Evolutionary conservation across 2,113 vertebrate species (phyloP).

Genomic region (Narcine bancroftii): DNA sequence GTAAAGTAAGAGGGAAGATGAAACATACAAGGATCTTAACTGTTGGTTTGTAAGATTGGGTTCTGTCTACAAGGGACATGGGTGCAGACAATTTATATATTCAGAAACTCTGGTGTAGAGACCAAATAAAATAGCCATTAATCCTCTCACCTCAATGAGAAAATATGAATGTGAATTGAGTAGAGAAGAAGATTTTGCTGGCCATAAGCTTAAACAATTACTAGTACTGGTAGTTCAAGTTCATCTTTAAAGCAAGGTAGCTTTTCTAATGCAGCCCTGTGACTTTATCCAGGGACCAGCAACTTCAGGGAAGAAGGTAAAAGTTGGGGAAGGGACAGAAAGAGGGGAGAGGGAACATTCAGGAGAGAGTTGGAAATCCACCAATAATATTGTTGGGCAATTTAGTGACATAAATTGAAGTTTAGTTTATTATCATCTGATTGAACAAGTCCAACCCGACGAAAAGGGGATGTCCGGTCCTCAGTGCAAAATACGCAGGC

Average conservation of each 20-base stretch:
- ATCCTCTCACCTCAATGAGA: not conserved
- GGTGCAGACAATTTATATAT: not conserved
- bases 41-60: not conserved
- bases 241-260: not conserved
- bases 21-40: not conserved
- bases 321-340: not conserved
- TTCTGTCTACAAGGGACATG: not conserved
- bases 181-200: not conserved
- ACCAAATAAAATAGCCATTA: not conserved
- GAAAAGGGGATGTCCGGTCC: too few relatives aligned
- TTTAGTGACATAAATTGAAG: not conserved
- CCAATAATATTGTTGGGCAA: not conserved
- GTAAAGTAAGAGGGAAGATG: not conserved
- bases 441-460: too few relatives aligned
- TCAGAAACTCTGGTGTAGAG: not conserved
- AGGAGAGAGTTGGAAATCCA: not conserved
- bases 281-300: not conserved
- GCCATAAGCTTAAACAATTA: not conserved
- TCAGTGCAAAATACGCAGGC: too few relatives aligned
- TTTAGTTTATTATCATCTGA: too few relatives aligned
- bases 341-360: not conserved
- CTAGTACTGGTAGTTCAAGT: not conserved
- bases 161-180: not conserved
- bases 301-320: not conserved
- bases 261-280: not conserved